Evolutionary conservation across 2,888 invertebrate genomes (phyloP), one percentile per base, ranked within the genome.

Genomic region (Laothoe populi): DNA sequence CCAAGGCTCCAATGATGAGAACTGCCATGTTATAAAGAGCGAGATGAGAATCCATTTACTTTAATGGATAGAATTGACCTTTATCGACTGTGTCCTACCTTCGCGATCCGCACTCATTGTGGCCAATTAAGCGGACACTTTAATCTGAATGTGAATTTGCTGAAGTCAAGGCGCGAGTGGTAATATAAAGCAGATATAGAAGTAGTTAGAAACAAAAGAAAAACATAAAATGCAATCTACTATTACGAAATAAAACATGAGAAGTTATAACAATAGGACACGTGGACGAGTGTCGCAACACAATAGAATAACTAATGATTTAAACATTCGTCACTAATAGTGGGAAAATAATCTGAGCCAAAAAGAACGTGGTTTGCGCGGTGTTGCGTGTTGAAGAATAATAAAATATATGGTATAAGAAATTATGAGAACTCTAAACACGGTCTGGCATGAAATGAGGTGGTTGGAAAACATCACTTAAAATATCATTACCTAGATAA

Each of bases 211-310:
- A 74, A 70, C 70, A 73, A 73, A 64, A 68, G 71, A 70, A 73
- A 71, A 72, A 67, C 66, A 63, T 67, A 60, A 70, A 71, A 68
- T 63, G 70, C 61, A 74, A 74, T 68, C 66, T 65, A 65, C 65
- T 64, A 71, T 79, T 76, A 75, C 71, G 68, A 72, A 77, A 74
- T 66, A 62, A 70, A 61, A 61, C 64, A 74, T 70, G 73, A 72
- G 69, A 75, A 74, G 60, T 64, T 64, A 71, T 68, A 84, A 88
- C 85, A 88, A 87, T 84, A 72, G 81, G 67, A 77, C 79, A 81
- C 80, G 79, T 82, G 81, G 74, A 69, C 69, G 73, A 66, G 69
- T 78, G 78, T 78, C 71, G 76, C 74, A 79, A 75, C 68, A 70
- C 69, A 75, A 83, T 77, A 70, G 69, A 72, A 75, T 77, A 78